These are phyloP conservation scores for Gobius niger DNA, from an alignment of 2,113 vertebrate species.

Conservation along the genomic window DNA sequence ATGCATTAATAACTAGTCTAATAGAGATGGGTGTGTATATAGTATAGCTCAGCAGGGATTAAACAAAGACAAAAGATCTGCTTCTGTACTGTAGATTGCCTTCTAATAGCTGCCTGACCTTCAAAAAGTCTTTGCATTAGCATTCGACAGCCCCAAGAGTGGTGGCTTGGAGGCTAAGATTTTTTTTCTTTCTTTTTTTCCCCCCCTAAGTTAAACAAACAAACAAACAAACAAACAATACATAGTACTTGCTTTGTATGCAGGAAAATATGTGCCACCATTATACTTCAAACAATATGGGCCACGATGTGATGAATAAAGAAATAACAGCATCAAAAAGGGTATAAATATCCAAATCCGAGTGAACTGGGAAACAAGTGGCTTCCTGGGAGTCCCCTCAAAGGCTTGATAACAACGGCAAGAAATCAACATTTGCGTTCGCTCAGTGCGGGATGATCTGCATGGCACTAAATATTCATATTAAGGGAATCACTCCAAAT, in stretches of 20 bases:
- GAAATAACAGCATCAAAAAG: constrained; percentile 41
- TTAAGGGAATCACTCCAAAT: constrained; percentile 33
- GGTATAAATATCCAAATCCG: constrained; percentile 42
- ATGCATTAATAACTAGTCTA: too few relatives aligned
- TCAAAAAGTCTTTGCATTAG: constrained; percentile 48
- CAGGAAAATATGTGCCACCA: constrained; percentile 21
- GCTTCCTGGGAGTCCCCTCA: constrained; percentile 61
- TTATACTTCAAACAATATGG: constrained; percentile 28
- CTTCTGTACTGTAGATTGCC: constrained; percentile 33
- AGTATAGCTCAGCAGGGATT: constrained; percentile 5
- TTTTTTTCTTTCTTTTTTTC: too few relatives aligned
- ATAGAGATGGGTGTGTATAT: background rate
- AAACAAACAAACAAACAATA: background rate
- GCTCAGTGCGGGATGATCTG: constrained; percentile 37
- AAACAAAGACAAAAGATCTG: background rate
- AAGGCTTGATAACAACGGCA: constrained; percentile 38
- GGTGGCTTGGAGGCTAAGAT: background rate
- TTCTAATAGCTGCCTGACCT: constrained; percentile 55
- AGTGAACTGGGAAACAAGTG: constrained; percentile 26
- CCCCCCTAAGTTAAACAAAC: too few relatives aligned
- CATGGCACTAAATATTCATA: constrained; percentile 69
- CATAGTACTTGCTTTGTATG: background rate
- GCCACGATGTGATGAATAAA: constrained; percentile 18
- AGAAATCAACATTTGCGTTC: constrained; percentile 41
- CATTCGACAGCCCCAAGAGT: constrained; percentile 11